These are phyloP conservation scores for Rhodophaea formosa DNA, from an alignment of 2,888 invertebrate species.

Conservation along the genomic window DNA sequence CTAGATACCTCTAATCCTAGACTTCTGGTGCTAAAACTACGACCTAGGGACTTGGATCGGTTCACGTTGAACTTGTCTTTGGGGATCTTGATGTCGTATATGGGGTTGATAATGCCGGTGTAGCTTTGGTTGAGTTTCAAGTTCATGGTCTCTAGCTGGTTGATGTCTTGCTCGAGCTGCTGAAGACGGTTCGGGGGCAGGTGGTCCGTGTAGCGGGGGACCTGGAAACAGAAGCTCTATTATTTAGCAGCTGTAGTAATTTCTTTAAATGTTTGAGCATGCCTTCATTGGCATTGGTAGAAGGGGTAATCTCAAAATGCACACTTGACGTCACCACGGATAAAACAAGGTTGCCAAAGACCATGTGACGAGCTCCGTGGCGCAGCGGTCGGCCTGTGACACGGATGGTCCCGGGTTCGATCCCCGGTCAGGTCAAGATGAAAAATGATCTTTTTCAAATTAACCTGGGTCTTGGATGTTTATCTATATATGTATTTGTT, in stretches of 20 bases:
- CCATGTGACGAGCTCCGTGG: no score
- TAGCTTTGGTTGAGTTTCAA: constrained; percentile 38
- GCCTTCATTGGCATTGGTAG: no score
- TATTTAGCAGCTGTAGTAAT: background rate
- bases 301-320: no score
- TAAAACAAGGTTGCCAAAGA: no score
- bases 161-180: constrained; percentile 38
- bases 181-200: constrained; percentile 49
- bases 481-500: no score
- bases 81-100: constrained; percentile 67
- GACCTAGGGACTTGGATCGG: constrained; percentile 64
- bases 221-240: constrained; percentile 36
- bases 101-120: constrained; percentile 69
- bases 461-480: no score
- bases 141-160: constrained; percentile 35
- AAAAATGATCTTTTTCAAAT: no score
- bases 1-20: constrained; percentile 55
- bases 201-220: constrained; percentile 52
- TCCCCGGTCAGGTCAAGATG: no score
- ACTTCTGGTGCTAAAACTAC: constrained; percentile 57
- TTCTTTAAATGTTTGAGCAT: no score
- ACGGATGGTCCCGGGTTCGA: no score
- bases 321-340: no score
- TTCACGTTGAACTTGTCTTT: constrained; percentile 66
- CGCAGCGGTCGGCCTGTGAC: no score